A percentile compares a stretch with the other conserved stretches of the same genome.
phyloP scores from a whole-genome alignment of 2,797 vertebrate genomes.

The Falco berigora region DNA sequence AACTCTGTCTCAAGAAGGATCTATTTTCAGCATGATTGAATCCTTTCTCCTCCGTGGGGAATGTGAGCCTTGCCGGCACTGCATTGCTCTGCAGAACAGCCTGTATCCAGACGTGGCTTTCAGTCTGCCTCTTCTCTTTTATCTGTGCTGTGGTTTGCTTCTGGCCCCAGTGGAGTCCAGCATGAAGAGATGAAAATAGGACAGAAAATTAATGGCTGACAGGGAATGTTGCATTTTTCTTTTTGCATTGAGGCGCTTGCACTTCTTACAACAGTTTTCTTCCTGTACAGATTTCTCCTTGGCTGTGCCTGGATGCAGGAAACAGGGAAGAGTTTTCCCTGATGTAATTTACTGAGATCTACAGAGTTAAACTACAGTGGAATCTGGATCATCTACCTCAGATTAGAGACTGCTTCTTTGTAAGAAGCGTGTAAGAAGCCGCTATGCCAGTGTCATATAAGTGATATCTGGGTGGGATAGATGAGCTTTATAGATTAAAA shows the following conservation, averaged over 20 bases:
- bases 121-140: not conserved
- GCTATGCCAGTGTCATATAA: not conserved
- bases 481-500: not conserved
- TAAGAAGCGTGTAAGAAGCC: not conserved
- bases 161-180: not conserved
- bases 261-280: not conserved
- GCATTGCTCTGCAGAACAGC: not conserved
- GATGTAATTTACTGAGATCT: not conserved
- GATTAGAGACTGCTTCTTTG: not conserved
- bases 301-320: not conserved
- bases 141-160: not conserved
- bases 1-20: not conserved
- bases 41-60: not conserved
- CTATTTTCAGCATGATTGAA: slow-evolving; percentile 7
- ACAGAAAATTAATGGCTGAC: not conserved
- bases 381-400: not conserved
- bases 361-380: not conserved
- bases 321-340: not conserved
- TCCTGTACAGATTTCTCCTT: not conserved
- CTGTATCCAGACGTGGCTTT: not conserved
- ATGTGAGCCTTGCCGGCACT: not conserved
- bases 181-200: not conserved
- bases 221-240: not conserved
- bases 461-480: not conserved
- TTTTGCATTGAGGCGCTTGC: not conserved